Conservation (phyloP, 2,113 vertebrate genomes). For the Thamnaconus septentrionalis region DNA sequence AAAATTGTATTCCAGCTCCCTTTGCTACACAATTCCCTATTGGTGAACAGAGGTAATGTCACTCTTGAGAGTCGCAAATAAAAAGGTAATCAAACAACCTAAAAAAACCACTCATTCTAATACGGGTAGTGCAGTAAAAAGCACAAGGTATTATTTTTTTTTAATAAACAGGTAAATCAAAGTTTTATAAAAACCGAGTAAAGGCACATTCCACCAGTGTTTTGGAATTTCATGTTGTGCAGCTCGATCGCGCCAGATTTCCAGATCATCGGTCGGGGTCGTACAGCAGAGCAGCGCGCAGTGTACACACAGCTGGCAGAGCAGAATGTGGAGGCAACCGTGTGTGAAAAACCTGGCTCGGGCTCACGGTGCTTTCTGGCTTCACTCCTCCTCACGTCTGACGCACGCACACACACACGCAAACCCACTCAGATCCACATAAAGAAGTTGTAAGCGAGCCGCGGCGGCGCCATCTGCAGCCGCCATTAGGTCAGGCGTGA, state of each 20-base stretch:
- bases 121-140: too few relatives aligned
- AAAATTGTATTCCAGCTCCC: too few relatives aligned
- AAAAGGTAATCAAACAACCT: too few relatives aligned
- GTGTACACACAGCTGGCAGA: conserved; percentile 49
- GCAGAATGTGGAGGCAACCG: conserved; percentile 30
- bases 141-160: too few relatives aligned
- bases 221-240: conserved; percentile 21
- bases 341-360: conserved; percentile 48
- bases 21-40: too few relatives aligned
- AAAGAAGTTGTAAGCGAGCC: conserved; percentile 59
- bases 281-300: conserved; percentile 36
- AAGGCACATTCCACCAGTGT: background rate
- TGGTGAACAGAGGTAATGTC: too few relatives aligned
- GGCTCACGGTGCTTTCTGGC: conserved; percentile 40
- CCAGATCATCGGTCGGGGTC: conserved; percentile 45
- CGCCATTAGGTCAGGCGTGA: conserved; percentile 53
- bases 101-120: too few relatives aligned
- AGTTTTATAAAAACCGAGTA: background rate
- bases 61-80: too few relatives aligned
- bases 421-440: conserved; percentile 7
- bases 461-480: conserved; percentile 61
- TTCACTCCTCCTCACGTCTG: conserved; percentile 32
- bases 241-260: conserved; percentile 50
- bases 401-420: conserved; percentile 1
- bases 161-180: background rate